Evolutionary conservation across 2,113 vertebrate genomes (phyloP).

Genomic region (Ceyx cyanopectus): DNA sequence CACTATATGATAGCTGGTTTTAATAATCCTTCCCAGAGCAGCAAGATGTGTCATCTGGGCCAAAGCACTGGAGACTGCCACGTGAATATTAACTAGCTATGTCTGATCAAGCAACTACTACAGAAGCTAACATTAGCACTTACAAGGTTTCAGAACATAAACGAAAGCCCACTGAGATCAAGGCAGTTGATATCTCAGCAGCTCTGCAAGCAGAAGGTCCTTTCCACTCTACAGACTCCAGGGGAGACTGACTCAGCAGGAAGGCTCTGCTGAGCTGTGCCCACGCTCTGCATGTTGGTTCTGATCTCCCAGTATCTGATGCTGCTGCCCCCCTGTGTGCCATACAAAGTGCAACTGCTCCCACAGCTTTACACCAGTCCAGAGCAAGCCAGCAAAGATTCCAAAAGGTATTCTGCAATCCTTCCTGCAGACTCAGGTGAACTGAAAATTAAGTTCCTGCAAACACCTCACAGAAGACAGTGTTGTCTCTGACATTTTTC

Average conservation of each 20-base stretch:
- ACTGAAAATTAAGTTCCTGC: not conserved
- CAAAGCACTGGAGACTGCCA: not conserved
- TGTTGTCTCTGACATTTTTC: not conserved
- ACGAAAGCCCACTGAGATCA: not conserved
- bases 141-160: slow-evolving; percentile 35
- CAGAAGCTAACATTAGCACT: not conserved
- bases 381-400: not conserved
- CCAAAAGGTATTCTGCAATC: not conserved
- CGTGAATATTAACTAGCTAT: not conserved
- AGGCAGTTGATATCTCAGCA: not conserved
- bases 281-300: not conserved
- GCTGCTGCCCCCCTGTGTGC: too few relatives aligned
- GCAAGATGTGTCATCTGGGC: not conserved
- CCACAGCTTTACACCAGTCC: rapidly evolving
- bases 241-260: not conserved
- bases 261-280: not conserved
- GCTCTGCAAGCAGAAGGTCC: not conserved
- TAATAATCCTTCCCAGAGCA: not conserved
- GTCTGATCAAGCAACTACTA: not conserved
- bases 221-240: not conserved
- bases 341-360: not conserved
- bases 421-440: not conserved
- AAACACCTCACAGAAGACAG: not conserved
- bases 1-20: not conserved
- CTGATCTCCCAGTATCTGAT: not conserved